Base-by-base conservation (phyloP, 2,888 invertebrate genomes). In the Buathra laborator region DNA sequence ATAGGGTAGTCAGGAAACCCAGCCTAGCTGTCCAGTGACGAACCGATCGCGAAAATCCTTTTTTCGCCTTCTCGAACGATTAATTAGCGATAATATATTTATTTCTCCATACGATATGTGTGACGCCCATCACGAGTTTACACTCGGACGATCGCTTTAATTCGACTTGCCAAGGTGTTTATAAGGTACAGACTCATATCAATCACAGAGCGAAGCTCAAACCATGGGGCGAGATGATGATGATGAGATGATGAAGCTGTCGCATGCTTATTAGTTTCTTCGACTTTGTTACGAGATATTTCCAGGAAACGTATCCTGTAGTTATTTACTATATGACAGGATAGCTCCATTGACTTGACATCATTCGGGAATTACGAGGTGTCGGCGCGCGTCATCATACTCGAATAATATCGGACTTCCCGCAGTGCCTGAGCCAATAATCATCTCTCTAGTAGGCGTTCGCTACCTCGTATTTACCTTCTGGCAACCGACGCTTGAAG, bases 171-270 rank as follows among this genome's bases (percentile, higher is more conserved):
- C 56, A 19, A 19, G 56, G 24, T 24, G 19, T 56, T 24, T 56
- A 56, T 56, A 56, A 56, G 24, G 19, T 12, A 56, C 24, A 19
- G 24, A 43, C 16, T 53, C 32, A 10, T 78, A 74, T 83, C 83
- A 79, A 70, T 80, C 70, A 70, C 70, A 75, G n/a, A 43, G 37
- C 10, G 16, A 48, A 56, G 46, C 53, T n/a, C 67, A 43, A 9
- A 66, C 32, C 37, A 32, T n/a, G 6, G 19, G 16, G 9, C 75
- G 24, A 66, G 37, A 51, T 51, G 24, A 48, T 48, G 66, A 81
- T 51, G 62, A 67, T 67, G 51, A n/a, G 67, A 56, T 59, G 67
- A 77, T 53, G 68, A 71, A 51, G 44, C 64, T 81, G 68, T 75
- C 79, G 62, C 48, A 14, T 51, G 62, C 37, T 16, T 37, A 24